phyloP scores from a whole-genome alignment of 2,113 vertebrate species.

The Xerus inauris region DNA sequence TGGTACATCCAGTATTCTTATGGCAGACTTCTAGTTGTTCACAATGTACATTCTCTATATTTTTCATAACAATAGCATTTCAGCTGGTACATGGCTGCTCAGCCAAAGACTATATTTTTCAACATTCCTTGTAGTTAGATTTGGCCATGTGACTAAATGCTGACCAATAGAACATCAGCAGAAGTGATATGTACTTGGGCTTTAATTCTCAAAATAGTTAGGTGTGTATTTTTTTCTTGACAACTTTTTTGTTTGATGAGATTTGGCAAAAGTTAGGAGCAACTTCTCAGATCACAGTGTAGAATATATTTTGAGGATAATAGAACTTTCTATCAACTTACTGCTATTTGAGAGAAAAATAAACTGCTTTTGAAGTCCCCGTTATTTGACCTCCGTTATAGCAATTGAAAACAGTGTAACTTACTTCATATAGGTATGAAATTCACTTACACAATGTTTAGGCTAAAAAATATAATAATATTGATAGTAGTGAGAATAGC shows the following conservation, averaged over 20 bases:
- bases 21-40: neutral
- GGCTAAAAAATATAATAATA: neutral
- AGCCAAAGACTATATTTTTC: neutral
- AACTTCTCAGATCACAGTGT: neutral
- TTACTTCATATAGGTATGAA: neutral
- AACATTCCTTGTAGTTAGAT: neutral
- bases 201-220: neutral
- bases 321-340: neutral
- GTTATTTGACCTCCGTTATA: neutral
- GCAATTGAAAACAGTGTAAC: neutral
- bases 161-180: neutral
- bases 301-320: neutral
- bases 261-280: neutral
- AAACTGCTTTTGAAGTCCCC: neutral
- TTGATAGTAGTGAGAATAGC: neutral
- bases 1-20: neutral
- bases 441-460: neutral
- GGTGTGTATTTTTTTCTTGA: neutral
- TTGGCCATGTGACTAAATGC: neutral
- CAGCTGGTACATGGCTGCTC: neutral
- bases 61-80: neutral
- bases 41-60: neutral
- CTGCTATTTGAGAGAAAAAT: neutral
- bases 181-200: neutral
- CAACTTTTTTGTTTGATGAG: neutral